These are phyloP conservation scores for Drosophila mauritiana DNA, from an alignment of 1,140 invertebrate species.

Conservation along the genomic window DNA sequence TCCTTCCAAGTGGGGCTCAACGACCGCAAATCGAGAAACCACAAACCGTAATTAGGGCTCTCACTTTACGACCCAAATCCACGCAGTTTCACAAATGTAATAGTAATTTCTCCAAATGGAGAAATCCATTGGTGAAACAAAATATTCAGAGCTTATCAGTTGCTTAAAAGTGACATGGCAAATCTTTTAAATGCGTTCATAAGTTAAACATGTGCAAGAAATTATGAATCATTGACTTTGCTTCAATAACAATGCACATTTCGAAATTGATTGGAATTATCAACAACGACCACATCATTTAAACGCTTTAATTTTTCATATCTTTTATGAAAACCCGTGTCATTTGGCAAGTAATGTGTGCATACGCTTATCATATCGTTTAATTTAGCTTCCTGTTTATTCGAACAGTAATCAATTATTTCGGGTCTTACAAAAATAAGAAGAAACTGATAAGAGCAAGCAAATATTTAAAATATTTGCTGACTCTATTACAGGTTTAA, in stretches of 20 bases:
- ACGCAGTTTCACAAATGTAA: not conserved
- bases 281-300: not conserved
- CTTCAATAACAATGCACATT: not conserved
- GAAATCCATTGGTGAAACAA: not conserved
- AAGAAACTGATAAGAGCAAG: too few species aligned
- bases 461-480: too few species aligned
- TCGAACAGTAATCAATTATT: too few species aligned
- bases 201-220: not conserved
- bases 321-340: too few species aligned
- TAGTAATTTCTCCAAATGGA: not conserved
- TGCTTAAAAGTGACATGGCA: not conserved
- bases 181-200: too few species aligned
- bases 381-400: too few species aligned
- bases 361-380: too few species aligned
- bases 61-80: not conserved
- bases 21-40: conserved; percentile 2
- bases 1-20: not conserved
- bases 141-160: not conserved
- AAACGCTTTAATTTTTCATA: not conserved
- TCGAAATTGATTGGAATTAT: not conserved
- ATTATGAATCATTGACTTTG: not conserved
- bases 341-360: too few species aligned
- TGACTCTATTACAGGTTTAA: too few species aligned
- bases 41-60: conserved; percentile 3
- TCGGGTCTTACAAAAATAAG: too few species aligned